These are phyloP conservation scores for Lamprotornis superbus DNA, from an alignment of 2,113 vertebrate genomes.

Conservation along the genomic window DNA sequence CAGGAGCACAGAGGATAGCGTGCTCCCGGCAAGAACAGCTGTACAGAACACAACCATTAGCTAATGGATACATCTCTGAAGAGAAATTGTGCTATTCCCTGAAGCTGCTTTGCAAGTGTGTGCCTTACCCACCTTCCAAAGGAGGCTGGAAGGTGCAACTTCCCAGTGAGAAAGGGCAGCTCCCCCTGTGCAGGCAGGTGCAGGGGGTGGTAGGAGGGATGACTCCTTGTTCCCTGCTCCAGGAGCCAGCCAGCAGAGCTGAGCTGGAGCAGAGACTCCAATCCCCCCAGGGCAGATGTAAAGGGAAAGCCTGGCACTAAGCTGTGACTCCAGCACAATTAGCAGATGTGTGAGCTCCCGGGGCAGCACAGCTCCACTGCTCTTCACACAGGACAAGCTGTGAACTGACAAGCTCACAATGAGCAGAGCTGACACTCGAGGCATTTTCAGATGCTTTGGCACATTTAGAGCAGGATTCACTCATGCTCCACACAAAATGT, in stretches of 20 bases:
- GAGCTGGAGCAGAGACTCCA: not conserved
- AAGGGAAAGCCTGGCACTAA: not conserved
- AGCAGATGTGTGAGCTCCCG: not conserved
- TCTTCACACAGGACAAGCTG: not conserved
- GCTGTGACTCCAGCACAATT: not conserved
- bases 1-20: not conserved
- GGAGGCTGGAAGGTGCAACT: not conserved
- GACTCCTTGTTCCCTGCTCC: not conserved
- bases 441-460: constrained; percentile 8
- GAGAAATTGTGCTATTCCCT: not conserved
- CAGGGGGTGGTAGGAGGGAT: not conserved
- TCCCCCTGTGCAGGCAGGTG: not conserved
- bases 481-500: not conserved
- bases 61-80: not conserved
- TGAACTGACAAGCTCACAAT: not conserved
- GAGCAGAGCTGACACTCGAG: not conserved
- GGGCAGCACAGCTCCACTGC: not conserved
- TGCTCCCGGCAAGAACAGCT: not conserved
- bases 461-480: constrained; percentile 13
- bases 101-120: not conserved
- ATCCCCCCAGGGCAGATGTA: not conserved
- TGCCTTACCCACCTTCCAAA: not conserved
- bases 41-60: not conserved
- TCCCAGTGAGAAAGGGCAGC: not conserved
- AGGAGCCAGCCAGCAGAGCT: not conserved